Conservation (phyloP, 2,797 vertebrate species). For the Cephalopachus bancanus region DNA sequence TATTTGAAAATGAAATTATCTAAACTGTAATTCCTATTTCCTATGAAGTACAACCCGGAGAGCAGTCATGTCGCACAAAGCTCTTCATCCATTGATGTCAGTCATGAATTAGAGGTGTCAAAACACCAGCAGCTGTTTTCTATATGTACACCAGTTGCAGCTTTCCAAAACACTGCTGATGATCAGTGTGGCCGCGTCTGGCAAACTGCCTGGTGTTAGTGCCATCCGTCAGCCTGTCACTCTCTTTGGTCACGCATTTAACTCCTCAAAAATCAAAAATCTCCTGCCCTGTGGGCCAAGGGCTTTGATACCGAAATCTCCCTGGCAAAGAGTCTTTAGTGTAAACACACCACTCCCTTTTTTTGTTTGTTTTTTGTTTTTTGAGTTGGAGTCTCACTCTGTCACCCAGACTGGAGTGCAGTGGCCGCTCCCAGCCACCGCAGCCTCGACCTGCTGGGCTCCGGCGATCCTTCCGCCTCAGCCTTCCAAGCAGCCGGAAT, state of each 20-base stretch:
- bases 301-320: not conserved
- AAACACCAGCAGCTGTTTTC: not conserved
- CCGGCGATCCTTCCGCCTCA: no score
- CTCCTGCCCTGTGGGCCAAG: not conserved
- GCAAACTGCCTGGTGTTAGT: not conserved
- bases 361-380: not conserved
- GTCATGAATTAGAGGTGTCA: not conserved
- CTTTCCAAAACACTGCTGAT: not conserved
- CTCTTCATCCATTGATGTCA: not conserved
- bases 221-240: not conserved
- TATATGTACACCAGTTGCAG: not conserved
- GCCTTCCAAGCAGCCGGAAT: no score
- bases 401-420: no score
- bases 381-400: no score
- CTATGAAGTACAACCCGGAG: not conserved
- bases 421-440: no score
- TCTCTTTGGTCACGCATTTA: not conserved
- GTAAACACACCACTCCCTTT: not conserved
- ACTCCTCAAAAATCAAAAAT: not conserved
- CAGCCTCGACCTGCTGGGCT: no score
- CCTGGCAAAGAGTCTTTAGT: not conserved
- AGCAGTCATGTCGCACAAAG: not conserved
- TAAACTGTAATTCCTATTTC: not conserved
- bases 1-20: not conserved
- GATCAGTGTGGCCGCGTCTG: not conserved